Evolutionary conservation across 2,113 vertebrate species (phyloP), one percentile per base, ranked within the genome.

Genomic region (Pimephales promelas): DNA sequence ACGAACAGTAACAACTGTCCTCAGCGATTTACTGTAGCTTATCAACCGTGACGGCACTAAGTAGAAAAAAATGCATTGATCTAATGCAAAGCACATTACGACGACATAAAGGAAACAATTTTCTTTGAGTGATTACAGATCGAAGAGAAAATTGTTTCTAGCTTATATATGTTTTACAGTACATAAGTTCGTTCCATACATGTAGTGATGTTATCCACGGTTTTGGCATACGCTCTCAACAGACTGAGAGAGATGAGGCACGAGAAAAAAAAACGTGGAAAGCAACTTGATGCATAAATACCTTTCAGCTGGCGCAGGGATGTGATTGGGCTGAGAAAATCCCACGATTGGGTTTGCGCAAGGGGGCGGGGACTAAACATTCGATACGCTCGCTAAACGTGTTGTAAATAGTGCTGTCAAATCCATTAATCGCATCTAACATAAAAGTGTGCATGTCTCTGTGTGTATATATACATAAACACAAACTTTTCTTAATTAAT

Each of bases 141-240:
- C 71, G 26, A 18, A 76, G 36, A 56, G 73, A 68, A 85, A 45
- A 61, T 56, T 79, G 68, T 66, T 61, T 52, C 59, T 88, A 88
- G 88, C 88, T 88, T 88, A 88, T 88, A 75, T 36, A 59, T 40
- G 76, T 85, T 77, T 79, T 88, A 87, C 88, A 87, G 88, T 87
- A 88, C 87, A 26, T 72, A 34, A 83, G 34, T 83, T 77, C 36
- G 20, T 20, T 83, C 56, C 71, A 45, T 75, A 66, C 82, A 49
- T 36, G 40, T 76, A 85, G 74, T 79, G 74, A 85, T 59, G 54
- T 64, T 70, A 78, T 68, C 79, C 79, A 85, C 45, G 14, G 76
- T 66, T 85, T 85, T 83, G 86, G 86, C 81, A 75, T 83, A 76
- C 43, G 49, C 78, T 81, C 83, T 85, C 81, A 75, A 80, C 43